phyloP scores from a whole-genome alignment of 2,113 vertebrate species.

The Rhabdomys dilectus region DNA sequence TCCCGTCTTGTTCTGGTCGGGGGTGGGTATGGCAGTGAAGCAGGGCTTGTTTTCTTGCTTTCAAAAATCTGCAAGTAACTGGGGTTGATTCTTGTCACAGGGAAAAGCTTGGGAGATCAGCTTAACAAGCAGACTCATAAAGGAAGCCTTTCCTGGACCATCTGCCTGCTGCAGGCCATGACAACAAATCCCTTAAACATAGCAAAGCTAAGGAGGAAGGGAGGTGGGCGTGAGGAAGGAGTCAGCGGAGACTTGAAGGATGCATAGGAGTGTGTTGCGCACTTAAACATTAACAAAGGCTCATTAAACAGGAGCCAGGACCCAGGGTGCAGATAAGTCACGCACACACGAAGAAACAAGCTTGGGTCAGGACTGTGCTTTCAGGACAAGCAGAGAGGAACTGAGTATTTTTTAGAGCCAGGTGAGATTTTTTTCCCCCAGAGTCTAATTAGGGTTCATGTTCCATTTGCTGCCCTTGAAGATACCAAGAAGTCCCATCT shows the following conservation, averaged over 20 bases:
- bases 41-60: slow-evolving; percentile 8
- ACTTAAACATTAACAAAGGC: not conserved
- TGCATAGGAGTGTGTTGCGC: not conserved
- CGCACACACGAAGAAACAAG: not conserved
- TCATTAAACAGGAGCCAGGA: too few relatives aligned
- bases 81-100: not conserved
- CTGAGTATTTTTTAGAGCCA: not conserved
- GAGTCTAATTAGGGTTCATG: fast-evolving
- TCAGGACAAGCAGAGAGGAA: not conserved
- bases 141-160: not conserved
- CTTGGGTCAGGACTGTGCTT: not conserved
- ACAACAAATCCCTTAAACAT: slow-evolving; percentile 37
- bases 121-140: not conserved
- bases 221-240: not conserved
- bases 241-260: not conserved
- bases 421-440: not conserved
- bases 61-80: not conserved
- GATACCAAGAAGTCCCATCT: not conserved
- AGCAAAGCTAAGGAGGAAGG: not conserved
- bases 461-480: not conserved
- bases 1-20: not conserved
- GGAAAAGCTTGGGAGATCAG: not conserved
- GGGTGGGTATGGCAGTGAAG: not conserved
- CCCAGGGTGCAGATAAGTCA: not conserved
- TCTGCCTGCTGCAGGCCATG: not conserved